Evolutionary conservation across 2,888 invertebrate species (phyloP), one percentile per base, ranked within the genome.

Genomic region (Latrodectus elegans): DNA sequence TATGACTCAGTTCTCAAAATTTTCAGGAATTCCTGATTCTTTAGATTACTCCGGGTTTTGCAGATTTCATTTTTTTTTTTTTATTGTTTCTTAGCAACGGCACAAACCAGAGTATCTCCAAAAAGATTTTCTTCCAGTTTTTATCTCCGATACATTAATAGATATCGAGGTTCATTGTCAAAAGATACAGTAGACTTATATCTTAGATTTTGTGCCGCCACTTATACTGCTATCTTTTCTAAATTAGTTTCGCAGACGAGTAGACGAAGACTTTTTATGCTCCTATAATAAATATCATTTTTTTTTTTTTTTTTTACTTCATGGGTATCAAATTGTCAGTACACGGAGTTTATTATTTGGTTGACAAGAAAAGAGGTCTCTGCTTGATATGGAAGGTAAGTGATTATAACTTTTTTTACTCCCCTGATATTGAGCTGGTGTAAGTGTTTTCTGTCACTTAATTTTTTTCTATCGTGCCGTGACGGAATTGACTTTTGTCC

Each of bases 271-370:
- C 53, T 53, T 74, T 72, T 22, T 72, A 76, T 80, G 75, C 80
- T 49, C 9, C 52, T 68, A n/a, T 82, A 68, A 17, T 55, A 75
- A 22, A 67, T 83, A 38, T 55, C 68, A 22, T 52, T 81, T 14
- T 51, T 76, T 53, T 67, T 55, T 26, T 78, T 77, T 65, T 67
- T 52, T 12, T 17, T 60, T n/a, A 26, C 38, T 70, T 22, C 64
- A 86, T 86, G 86, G 86, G 86, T 55, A 86, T 86, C 76, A 86
- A 86, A 64, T 76, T 86, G 86, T 86, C 86, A 77, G 52, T 81
- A 71, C 86, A 86, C 52, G 86, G 70, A 12, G 81, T 86, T 70
- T 86, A 86, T 86, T 86, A 86, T 81, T 76, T 86, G 53, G 72
- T 81, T 60, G 76, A 81, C 70, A 81, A 86, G 67, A 72, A 86